A percentile compares a stretch with the other conserved stretches of the same genome.
These are phyloP conservation scores for Chrysopa pallens DNA, from an alignment of 1,140 invertebrate species.

Conservation along the genomic window DNA sequence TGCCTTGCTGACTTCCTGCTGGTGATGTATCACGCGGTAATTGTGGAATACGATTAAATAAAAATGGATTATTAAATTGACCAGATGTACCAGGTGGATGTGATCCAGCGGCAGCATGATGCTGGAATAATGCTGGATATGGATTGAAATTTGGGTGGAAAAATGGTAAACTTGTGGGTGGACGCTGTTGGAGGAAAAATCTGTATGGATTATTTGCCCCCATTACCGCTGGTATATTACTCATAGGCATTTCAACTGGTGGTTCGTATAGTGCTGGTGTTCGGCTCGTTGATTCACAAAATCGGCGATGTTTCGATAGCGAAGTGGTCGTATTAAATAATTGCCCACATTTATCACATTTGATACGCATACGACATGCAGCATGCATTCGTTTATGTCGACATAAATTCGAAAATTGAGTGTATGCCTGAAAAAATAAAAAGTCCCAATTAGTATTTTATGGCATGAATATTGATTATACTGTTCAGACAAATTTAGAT, in stretches of 20 bases:
- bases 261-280: conserved; percentile 26
- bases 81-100: conserved; percentile 19
- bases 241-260: conserved; percentile 24
- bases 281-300: conserved; percentile 50
- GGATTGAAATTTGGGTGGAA: conserved; percentile 26
- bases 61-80: conserved; percentile 30
- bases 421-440: conserved; percentile 78
- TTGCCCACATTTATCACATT: conserved; percentile 83
- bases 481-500: too few relatives aligned
- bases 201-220: conserved; percentile 30
- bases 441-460: background rate
- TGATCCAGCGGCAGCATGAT: conserved; percentile 13
- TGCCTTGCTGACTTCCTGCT: conserved; percentile 6
- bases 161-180: conserved; percentile 26
- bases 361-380: conserved; percentile 71
- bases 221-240: conserved; percentile 18
- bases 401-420: conserved; percentile 98
- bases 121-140: conserved; percentile 34
- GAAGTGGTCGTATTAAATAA: conserved; percentile 78
- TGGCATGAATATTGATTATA: too few relatives aligned
- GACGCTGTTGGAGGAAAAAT: conserved; percentile 48
- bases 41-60: conserved; percentile 26
- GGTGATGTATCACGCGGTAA: conserved; percentile 12
- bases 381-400: conserved; percentile 98
- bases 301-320: conserved; percentile 65